phyloP scores from a whole-genome alignment of 2,888 invertebrate species.

The Brenthis hecate region DNA sequence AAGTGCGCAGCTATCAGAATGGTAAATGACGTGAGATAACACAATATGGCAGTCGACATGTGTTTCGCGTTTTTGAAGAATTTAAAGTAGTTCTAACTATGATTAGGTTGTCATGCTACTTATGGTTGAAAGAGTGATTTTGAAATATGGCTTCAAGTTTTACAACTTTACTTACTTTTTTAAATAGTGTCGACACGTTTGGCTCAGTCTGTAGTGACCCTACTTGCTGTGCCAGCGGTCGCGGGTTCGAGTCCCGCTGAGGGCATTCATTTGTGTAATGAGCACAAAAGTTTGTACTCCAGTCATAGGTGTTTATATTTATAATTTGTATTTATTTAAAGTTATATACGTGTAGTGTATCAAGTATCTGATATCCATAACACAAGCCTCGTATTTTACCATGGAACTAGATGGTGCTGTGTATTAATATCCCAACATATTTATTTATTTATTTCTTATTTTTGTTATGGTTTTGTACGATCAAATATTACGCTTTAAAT shows the following conservation, averaged over 20 bases:
- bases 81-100: slow-evolving; percentile 55
- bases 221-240: no score
- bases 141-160: slow-evolving; percentile 29
- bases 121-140: slow-evolving; percentile 36
- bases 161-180: background rate
- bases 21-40: slow-evolving; percentile 51
- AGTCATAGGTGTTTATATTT: no score
- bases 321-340: no score
- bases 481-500: background rate
- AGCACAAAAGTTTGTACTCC: no score
- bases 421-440: no score
- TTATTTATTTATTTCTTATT: background rate
- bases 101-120: slow-evolving; percentile 51
- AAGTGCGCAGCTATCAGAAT: slow-evolving; percentile 51
- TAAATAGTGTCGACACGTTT: background rate
- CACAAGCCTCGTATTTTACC: no score
- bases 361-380: no score
- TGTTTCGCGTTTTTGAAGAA: slow-evolving; percentile 56
- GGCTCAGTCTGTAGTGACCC: no score
- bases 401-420: no score
- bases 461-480: background rate
- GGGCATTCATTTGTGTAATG: no score
- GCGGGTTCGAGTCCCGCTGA: no score
- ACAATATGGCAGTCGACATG: slow-evolving; percentile 52
- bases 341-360: no score